Evolutionary conservation across 1,140 invertebrate genomes (phyloP).

Genomic region (Arctopsyche grandis): DNA sequence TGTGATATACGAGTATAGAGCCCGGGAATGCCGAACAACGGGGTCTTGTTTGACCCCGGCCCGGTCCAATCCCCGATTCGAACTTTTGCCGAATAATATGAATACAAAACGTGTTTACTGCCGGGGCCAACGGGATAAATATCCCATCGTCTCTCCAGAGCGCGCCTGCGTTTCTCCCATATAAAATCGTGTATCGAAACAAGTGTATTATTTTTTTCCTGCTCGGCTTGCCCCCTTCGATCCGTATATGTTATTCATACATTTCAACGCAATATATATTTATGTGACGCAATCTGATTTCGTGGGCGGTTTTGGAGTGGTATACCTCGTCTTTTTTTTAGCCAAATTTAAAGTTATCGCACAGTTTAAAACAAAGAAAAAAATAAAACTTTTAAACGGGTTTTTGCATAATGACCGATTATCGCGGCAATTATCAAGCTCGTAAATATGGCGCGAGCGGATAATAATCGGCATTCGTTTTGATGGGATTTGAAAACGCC

Average conservation of each 20-base stretch:
- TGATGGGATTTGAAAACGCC: conserved; percentile 23
- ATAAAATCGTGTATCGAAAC: conserved; percentile 17
- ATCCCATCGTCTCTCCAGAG: conserved; percentile 23
- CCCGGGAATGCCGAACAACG: not conserved
- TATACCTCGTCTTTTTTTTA: not conserved
- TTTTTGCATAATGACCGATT: conserved; percentile 30
- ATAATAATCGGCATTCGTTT: conserved; percentile 36
- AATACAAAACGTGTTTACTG: conserved; percentile 41
- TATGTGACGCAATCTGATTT: conserved; percentile 2
- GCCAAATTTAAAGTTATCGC: too few species aligned
- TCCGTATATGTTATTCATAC: not conserved
- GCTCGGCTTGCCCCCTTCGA: not conserved
- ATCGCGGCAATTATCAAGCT: conserved; percentile 30
- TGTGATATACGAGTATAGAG: not conserved
- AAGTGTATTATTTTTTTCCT: not conserved
- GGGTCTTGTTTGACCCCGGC: not conserved
- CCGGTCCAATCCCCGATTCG: not conserved
- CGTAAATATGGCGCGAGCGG: conserved; percentile 3
- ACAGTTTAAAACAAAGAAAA: not conserved
- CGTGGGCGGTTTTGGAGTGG: too few species aligned
- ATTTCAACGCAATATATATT: conserved; percentile 4
- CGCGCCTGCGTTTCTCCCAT: not conserved
- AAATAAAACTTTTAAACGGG: conserved; percentile 1
- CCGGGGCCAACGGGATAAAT: conserved; percentile 19
- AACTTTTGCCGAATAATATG: conserved; percentile 37